Evolutionary conservation across 2,888 invertebrate genomes (phyloP), one percentile per base, ranked within the genome.

Genomic region (Hypomecis punctinalis): DNA sequence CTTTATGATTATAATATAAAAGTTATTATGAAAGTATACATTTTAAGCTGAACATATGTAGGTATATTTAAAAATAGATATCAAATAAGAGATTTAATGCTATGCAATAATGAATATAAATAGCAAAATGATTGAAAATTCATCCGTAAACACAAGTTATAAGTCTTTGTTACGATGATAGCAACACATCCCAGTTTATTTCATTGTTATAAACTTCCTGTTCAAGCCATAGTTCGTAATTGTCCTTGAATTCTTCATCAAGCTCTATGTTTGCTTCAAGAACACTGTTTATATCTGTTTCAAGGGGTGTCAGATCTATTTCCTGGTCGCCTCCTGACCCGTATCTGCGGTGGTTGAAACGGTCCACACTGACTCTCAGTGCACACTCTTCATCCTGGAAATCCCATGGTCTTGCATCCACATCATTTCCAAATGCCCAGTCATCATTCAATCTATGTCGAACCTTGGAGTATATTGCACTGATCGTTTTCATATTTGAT

Each of bases 351-450:
- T 97, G 96, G 88, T 99, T 99, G 82, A 99, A 99, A 66, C 98
- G 95, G 91, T 99, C 99, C 3, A 99, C 99, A 71, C 97, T 97
- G 0, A 97, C 96, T 68, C 99, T 95, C 63, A 99, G 91, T 9
- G 98, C 96, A 86, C 98, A 98, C 85, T 99, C 99, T 86, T 99
- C 99, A 40, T 97, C 98, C 91, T 99, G 97, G 77, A 98, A 99
- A 86, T 99, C 99, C 99, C 99, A 99, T 0, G 99, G 99, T 67
- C 98, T 94, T 0, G 99, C 99, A 91, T 99, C 99, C 77, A 99
- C 95, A 93, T 99, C 97, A 93, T 99, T 99, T 59, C 99, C 99
- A 93, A 97, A 99, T 4, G 99, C 99, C 99, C 99, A 99, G 88
- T 99, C 99, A 85, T 99, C 99, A 81, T 99, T 99, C 48, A 99